Base-by-base conservation (phyloP, 2,888 invertebrate species). In the Autographa pulchrina region DNA sequence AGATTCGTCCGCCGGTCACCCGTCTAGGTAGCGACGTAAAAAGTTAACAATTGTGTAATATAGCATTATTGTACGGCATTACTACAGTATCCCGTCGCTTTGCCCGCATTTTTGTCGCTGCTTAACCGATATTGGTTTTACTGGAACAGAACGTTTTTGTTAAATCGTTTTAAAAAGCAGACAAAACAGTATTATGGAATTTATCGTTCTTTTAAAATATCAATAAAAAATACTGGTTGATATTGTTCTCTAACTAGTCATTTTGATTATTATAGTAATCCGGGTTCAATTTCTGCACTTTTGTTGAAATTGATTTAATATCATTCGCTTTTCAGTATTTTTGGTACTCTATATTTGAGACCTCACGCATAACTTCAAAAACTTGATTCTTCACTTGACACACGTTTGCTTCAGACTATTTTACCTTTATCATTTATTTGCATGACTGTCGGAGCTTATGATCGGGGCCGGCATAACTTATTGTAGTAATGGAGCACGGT, bases 1-100 rank as follows among this genome's bases (percentile, higher is more conserved):
- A 90, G 89, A 89, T 89, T 90, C 88, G 87, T 89, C 84, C 86
- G 86, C 86, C 87, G 91, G 88, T 89, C 89, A 90, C 87, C 89
- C 89, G 90, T 87, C 89, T 84, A 82, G 82, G 82, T 82, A 79
- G 54, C 54, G 80, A 77, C 38, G 68, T 77, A 81, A 83, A 82
- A 84, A 80, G 74, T 78, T 78, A 80, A 84, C 81, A 85, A 86
- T 86, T 86, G 82, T 81, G 83, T 83, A 82, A 80, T 82, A 67
- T 76, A 74, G 70, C 73, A 77, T 78, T 78, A 80, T 78, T 75
- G 72, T 81, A 71, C 11, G 61, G 70, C 69, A 76, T 77, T 77
- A 83, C 65, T 65, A 59, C 31, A 59, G 66, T 63, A 13, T 56
- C 83, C 83, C 70, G 83, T 59, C 62, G 81, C 2, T 81, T 2